Conservation (phyloP, 2,113 vertebrate genomes). For the Oceanodroma tethys region DNA sequence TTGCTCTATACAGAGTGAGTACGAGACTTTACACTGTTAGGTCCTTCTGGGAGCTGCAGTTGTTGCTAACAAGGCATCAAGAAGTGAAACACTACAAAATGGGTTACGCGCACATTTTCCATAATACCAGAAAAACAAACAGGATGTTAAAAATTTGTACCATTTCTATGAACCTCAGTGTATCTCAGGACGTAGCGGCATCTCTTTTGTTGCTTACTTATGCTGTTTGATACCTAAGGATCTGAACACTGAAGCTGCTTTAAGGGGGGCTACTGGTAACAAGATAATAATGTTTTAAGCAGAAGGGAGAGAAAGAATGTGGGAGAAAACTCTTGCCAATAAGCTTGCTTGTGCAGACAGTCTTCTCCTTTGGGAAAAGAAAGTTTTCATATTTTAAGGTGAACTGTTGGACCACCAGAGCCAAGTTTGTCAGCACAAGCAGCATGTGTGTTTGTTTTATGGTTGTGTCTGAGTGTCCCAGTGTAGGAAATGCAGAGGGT, state of each 20-base stretch:
- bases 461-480: rapidly evolving
- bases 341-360: not conserved
- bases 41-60: not conserved
- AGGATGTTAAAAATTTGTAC: not conserved
- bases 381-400: not conserved
- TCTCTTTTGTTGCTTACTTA: not conserved
- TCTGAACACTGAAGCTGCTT: not conserved
- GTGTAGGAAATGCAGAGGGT: not conserved
- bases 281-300: not conserved
- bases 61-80: conserved; percentile 29
- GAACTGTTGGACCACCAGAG: not conserved
- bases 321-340: not conserved
- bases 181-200: rapidly evolving
- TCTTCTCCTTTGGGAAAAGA: not conserved
- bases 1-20: not conserved
- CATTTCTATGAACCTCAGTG: not conserved
- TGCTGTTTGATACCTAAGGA: not conserved
- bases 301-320: not conserved
- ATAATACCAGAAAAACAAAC: not conserved
- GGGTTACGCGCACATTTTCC: not conserved
- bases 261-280: not conserved
- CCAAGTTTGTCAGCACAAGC: not conserved
- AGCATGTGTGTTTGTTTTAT: not conserved
- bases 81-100: not conserved
- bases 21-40: not conserved